These are phyloP conservation scores for Penelope pileata DNA, from an alignment of 2,113 vertebrate genomes.

Conservation along the genomic window DNA sequence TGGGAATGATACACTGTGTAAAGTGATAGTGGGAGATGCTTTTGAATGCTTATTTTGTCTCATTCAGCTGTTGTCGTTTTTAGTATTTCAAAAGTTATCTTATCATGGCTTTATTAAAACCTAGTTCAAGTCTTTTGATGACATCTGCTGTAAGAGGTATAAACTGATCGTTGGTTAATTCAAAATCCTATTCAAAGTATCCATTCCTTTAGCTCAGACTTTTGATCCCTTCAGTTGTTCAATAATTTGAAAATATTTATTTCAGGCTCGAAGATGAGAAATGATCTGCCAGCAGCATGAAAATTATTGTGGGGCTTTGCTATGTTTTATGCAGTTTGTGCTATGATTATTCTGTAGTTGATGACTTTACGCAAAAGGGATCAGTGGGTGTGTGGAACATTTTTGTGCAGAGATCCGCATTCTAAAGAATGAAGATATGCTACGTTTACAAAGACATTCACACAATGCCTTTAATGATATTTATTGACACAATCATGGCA, in stretches of 20 bases:
- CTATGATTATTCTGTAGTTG: background rate
- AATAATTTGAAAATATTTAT: background rate
- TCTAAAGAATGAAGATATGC: background rate
- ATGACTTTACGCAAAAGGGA: background rate
- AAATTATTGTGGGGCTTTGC: background rate
- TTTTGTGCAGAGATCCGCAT: background rate
- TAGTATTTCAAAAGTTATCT: background rate
- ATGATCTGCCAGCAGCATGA: background rate
- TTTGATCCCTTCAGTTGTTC: background rate
- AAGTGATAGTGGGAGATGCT: background rate
- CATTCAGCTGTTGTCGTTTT: background rate
- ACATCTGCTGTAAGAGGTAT: accelerated
- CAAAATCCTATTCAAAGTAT: background rate
- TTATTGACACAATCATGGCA: background rate
- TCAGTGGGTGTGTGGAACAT: background rate
- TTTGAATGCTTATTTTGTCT: background rate
- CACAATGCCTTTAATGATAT: background rate
- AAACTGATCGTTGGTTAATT: background rate
- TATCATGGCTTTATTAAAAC: background rate
- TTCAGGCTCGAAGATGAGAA: background rate
- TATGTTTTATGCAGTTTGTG: background rate
- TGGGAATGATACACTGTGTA: background rate
- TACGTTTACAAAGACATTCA: background rate
- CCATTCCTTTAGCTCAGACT: background rate
- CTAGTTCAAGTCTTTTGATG: background rate